Conservation (phyloP, 1,140 invertebrate species). For the Epicauta chinensis region DNA sequence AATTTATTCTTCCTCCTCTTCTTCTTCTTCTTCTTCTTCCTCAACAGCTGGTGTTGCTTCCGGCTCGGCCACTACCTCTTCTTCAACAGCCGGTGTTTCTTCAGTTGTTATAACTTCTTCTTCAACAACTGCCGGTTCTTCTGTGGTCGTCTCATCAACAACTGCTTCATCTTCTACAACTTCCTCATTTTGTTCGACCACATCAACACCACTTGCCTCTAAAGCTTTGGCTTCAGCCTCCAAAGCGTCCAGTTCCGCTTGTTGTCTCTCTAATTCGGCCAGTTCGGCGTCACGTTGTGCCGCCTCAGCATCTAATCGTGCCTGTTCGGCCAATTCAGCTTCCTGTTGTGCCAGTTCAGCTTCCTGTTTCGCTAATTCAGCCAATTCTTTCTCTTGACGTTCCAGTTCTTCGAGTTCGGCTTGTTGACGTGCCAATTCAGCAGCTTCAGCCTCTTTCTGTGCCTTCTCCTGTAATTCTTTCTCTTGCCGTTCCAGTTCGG, state of each 20-base stretch:
- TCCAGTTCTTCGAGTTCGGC: conserved; percentile 52
- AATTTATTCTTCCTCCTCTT: conserved; percentile 20
- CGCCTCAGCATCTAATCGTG: conserved; percentile 22
- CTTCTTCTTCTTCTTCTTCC: conserved; percentile 34
- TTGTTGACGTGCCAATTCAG: conserved; percentile 54
- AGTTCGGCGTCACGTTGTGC: conserved; percentile 23
- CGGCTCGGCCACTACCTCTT: conserved; percentile 21
- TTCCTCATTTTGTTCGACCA: conserved; percentile 40
- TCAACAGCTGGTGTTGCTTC: conserved; percentile 19
- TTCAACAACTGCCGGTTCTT: conserved; percentile 23
- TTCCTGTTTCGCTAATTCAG: conserved; percentile 48
- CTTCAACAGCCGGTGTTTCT: conserved; percentile 28
- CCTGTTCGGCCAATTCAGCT: conserved; percentile 17
- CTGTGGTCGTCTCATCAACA: conserved; percentile 44
- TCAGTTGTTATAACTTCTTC: conserved; percentile 22
- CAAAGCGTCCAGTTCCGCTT: conserved; percentile 30
- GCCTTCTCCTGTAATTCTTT: conserved; percentile 43
- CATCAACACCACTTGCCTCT: conserved; percentile 43
- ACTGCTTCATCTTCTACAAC: conserved; percentile 38
- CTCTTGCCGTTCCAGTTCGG: conserved; percentile 49
- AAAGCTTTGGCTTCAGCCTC: conserved; percentile 27
- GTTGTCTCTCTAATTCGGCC: conserved; percentile 29
- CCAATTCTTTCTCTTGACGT: conserved; percentile 51
- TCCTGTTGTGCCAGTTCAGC: conserved; percentile 23
- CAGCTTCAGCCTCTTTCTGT: conserved; percentile 51